Evolutionary conservation across 2,797 vertebrate species (phyloP), one percentile per base, ranked within the genome.

Genomic region (Erethizon dorsatum): DNA sequence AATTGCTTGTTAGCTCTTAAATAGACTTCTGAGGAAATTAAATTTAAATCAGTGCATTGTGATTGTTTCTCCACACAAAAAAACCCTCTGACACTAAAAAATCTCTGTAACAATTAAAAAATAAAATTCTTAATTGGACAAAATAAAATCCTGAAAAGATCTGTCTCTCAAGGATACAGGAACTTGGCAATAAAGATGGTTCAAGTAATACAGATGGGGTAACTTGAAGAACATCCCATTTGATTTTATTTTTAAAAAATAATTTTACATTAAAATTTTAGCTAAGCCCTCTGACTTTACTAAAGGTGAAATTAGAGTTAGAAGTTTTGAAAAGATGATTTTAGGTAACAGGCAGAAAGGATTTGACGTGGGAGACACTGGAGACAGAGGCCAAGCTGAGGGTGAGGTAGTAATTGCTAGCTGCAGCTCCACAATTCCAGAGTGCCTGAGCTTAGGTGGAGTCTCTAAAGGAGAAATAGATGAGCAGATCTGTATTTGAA

Each of bases 11-110:
- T 92, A 57, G 3, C 26, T 91, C 0, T 63, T 94, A 79, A 84
- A 87, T 75, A 69, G 7, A 91, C 93, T 93, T 88, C 15, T 65
- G 82, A 91, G 20, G 8, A 83, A 78, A 78, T 78, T 83, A 91
- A 94, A 8, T 3, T 15, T 15, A 82, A 94, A 78, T 47, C 6
- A 47, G 8, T 78, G 6, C 14, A 33, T 7, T 63, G 3, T 59
- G 15, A 80, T 6, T 33, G 5, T 57, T 95, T 85, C 10, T 82
- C 79, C 50, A 83, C 1, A 71, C 4, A 86, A 7, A 79, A 79
- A 61, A 90, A 73, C 0, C 9, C 26, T 67, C 11, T 91, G 50
- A 71, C 4, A 69, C 83, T 37, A 73, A 79, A 50, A 15, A 91
- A 31, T 63, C 4, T 77, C 33, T 61, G 52, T 0, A 89, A 86